phyloP scores from a whole-genome alignment of 2,888 invertebrate genomes.

The Selenia dentaria region DNA sequence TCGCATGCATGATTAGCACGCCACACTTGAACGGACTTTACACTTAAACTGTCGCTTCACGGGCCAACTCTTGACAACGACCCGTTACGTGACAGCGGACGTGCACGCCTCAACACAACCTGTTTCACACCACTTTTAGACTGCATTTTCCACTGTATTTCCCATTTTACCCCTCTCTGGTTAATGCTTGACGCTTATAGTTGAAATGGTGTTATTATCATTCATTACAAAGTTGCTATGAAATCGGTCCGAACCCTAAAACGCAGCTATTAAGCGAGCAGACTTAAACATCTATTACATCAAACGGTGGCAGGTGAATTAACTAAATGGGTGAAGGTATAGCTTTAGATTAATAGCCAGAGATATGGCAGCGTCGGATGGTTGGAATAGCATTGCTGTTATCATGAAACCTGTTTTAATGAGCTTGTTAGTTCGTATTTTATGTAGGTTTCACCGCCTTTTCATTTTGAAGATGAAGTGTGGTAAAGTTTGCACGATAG shows the following conservation, averaged over 20 bases:
- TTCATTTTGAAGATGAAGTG: slow-evolving; percentile 20
- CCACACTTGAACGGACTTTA: slow-evolving; percentile 38
- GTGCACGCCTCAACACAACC: slow-evolving; percentile 31
- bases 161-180: slow-evolving; percentile 2
- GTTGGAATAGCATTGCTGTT: slow-evolving; percentile 46
- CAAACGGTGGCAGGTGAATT: slow-evolving; percentile 64
- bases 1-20: slow-evolving; percentile 41
- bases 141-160: slow-evolving; percentile 15
- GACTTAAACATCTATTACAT: slow-evolving; percentile 60
- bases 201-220: too few relatives aligned
- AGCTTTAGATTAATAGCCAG: slow-evolving; percentile 61
- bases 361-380: slow-evolving; percentile 53
- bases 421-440: slow-evolving; percentile 30
- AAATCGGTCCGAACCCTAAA: slow-evolving; percentile 39
- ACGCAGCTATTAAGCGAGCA: slow-evolving; percentile 46
- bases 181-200: slow-evolving; percentile 24
- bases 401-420: slow-evolving; percentile 34
- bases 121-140: slow-evolving; percentile 17
- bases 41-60: slow-evolving; percentile 34
- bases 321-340: slow-evolving; percentile 53
- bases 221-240: slow-evolving; percentile 48
- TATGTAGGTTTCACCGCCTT: slow-evolving; percentile 22
- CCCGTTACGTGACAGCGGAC: slow-evolving; percentile 32
- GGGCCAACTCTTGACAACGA: slow-evolving; percentile 35
- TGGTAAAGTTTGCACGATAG: slow-evolving; percentile 4